Evolutionary conservation across 2,888 invertebrate genomes (phyloP).

Genomic region (Dicyrtomina minuta): DNA sequence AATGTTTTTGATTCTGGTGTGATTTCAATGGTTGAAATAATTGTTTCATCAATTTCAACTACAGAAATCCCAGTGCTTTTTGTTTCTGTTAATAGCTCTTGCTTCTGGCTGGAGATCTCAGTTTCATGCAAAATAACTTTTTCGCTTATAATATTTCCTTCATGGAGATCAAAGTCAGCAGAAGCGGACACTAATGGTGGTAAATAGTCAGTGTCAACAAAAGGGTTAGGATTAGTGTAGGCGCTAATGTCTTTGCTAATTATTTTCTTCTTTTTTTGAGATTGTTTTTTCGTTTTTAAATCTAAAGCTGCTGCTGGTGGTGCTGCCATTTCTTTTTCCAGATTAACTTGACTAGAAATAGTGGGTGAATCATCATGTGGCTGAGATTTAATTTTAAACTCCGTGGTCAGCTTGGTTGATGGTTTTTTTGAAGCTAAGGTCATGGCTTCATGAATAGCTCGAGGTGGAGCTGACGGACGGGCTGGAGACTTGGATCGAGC

Average conservation of each 20-base stretch:
- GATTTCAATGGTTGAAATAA: background rate
- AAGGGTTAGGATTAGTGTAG: no score
- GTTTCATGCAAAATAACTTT: no score
- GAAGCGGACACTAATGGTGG: background rate
- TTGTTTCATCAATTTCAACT: background rate
- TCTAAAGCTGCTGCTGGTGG: background rate
- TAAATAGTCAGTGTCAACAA: background rate
- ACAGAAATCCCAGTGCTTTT: no score
- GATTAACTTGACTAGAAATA: background rate
- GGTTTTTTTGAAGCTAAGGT: background rate
- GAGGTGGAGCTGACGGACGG: no score
- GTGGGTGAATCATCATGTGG: background rate
- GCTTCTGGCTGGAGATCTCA: no score
- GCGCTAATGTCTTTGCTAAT: background rate
- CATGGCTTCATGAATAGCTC: no score
- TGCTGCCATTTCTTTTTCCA: background rate
- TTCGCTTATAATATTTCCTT: no score
- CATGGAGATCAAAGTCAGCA: no score
- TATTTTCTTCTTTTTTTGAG: background rate
- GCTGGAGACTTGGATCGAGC: conserved; percentile 15
- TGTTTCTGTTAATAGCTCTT: no score
- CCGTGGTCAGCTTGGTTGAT: background rate
- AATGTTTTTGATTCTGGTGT: no score
- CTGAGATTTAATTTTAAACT: background rate
- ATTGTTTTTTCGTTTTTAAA: background rate